Base-by-base conservation (phyloP, 2,888 invertebrate species). In the Papilio demoleus region DNA sequence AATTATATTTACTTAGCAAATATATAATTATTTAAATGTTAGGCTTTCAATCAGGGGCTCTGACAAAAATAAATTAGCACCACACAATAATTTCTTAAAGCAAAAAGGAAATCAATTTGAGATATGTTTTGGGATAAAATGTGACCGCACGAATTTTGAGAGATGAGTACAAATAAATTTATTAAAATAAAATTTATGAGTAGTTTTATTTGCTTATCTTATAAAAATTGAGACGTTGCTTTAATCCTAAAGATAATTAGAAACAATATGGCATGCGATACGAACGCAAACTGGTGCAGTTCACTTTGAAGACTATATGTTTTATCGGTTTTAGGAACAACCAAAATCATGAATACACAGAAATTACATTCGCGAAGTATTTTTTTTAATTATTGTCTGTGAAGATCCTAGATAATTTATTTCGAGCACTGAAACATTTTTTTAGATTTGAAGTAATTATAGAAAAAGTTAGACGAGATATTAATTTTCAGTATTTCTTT, bases 61-160 rank as follows among this genome's bases (percentile, higher is more conserved):
- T 22, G 14, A 31, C 8, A 34, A 4, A 40, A 34, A 22, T 40
- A 34, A 63, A 5, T 14, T 78, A 79, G 78, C 78, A 79, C 78
- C 78, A 76, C 74, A 74, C 70, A 70, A 73, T 74, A 76, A 75
- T 74, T 74, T 72, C 73, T 75, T 72, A 70, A n/a, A n/a, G 9
- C 60, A 47, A 66, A 67, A 71, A 65, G 14, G 38, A 70, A 56
- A 53, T 42, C 38, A 42, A 62, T 34, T 63, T 63, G 14, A 34
- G 36, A 47, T 31, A 27, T 8, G 36, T 64, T 19, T 17, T 19
- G 12, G 19, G n/a, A 14, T 14, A 53, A 50, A 50, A 50, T 50
- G 24, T 27, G 14, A 53, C 27, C 27, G 50, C 50, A 47, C 59
- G 17, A 59, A 68, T 27, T 47, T 38, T 31, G 40, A 50, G 38